These are phyloP conservation scores for Paraescarpia echinospica DNA, from an alignment of 1,140 invertebrate genomes.

Conservation along the genomic window DNA sequence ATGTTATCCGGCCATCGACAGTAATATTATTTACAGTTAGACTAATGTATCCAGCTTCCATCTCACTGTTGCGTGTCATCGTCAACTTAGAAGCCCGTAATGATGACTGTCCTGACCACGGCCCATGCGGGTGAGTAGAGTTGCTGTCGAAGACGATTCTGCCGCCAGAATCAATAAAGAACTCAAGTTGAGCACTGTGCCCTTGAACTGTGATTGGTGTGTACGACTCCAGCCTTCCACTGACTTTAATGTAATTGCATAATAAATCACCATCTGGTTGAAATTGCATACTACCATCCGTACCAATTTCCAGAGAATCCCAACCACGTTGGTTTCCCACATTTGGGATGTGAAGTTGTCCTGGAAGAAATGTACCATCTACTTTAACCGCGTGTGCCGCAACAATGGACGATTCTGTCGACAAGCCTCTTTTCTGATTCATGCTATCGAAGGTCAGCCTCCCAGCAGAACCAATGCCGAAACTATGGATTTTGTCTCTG, in stretches of 20 bases:
- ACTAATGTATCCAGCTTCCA: background rate
- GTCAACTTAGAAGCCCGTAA: background rate
- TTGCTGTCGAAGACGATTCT: background rate
- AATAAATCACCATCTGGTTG: background rate
- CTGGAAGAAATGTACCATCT: background rate
- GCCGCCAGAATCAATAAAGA: background rate
- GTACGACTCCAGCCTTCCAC: background rate
- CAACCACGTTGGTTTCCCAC: background rate
- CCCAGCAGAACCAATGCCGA: background rate
- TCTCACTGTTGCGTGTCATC: background rate
- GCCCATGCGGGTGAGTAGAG: background rate
- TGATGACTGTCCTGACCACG: background rate
- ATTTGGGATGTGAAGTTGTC: background rate
- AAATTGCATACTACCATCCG: background rate
- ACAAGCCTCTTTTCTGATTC: background rate
- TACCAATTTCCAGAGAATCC: background rate
- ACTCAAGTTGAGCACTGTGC: background rate
- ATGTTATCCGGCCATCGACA: background rate
- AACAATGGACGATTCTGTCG: background rate
- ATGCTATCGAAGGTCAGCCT: background rate
- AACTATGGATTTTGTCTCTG: slow-evolving; percentile 24
- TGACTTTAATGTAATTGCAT: background rate
- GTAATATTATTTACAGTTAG: background rate
- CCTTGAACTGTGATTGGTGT: background rate
- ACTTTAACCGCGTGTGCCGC: background rate